A percentile compares a stretch with the other conserved stretches of the same genome.
phyloP scores from a whole-genome alignment of 2,797 vertebrate species.

The Acanthurus leucopareius region DNA sequence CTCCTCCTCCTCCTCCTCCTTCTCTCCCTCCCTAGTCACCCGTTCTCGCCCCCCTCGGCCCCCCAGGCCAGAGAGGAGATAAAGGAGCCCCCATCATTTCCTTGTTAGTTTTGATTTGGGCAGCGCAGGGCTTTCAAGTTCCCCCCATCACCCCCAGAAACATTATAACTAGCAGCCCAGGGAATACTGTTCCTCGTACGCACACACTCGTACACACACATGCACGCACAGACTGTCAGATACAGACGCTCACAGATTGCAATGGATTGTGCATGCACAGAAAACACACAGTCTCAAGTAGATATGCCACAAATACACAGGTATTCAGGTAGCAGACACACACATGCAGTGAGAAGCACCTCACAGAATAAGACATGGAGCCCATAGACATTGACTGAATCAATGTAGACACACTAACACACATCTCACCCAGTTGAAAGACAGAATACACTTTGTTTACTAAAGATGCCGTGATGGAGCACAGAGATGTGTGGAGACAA shows the following conservation, averaged over 20 bases:
- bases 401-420: slow-evolving; percentile 77
- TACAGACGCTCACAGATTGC: slow-evolving; percentile 78
- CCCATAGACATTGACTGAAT: slow-evolving; percentile 80
- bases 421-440: slow-evolving; percentile 60
- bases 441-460: slow-evolving; percentile 76
- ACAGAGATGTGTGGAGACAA: slow-evolving; percentile 48
- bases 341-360: slow-evolving; percentile 40
- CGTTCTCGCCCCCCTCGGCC: slow-evolving; percentile 78
- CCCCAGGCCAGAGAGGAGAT: slow-evolving; percentile 90
- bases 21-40: slow-evolving; percentile 74
- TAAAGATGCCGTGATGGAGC: slow-evolving; percentile 65
- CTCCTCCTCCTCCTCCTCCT: slow-evolving; percentile 18
- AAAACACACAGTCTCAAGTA: slow-evolving; percentile 70
- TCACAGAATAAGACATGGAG: slow-evolving; percentile 77
- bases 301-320: slow-evolving; percentile 71
- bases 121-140: slow-evolving; percentile 96
- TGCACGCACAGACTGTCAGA: slow-evolving; percentile 77
- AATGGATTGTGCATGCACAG: slow-evolving; percentile 78
- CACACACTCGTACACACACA: slow-evolving; percentile 68
- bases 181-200: slow-evolving; percentile 87
- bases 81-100: slow-evolving; percentile 94
- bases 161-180: slow-evolving; percentile 98
- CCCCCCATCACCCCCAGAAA: slow-evolving; percentile 97
- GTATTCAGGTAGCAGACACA: slow-evolving; percentile 66
- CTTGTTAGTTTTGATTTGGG: slow-evolving; percentile 98